Evolutionary conservation across 2,797 vertebrate genomes (phyloP), one percentile per base, ranked within the genome.

Genomic region (Melanotaenia maccullochi): DNA sequence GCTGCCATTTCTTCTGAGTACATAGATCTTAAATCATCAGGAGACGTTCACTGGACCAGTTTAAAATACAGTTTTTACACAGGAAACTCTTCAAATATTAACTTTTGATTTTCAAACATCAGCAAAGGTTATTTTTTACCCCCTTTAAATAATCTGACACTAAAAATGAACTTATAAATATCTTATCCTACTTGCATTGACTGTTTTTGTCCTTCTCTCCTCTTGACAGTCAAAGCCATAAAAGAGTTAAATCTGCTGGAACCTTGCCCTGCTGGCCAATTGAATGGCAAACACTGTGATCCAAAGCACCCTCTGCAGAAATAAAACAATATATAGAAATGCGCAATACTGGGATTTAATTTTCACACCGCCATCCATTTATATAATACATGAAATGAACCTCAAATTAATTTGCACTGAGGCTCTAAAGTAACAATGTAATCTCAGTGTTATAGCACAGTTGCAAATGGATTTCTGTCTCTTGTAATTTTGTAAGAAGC

Each of bases 401-500:
- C 92, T 91, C 93, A 93, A 94, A 95, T 95, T 95, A 94, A 95
- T 95, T 94, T 94, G 92, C 90, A 76, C 85, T 84, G 70, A 82
- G 90, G 90, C 93, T 93, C 92, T 94, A 93, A 93, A 93, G 94
- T 94, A 94, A 94, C 94, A 95, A 93, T 95, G 93, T 94, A 94
- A 95, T 95, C 94, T 94, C 92, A 78, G 85, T 92, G 94, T 94
- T 94, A 93, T 93, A 93, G 92, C 91, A 78, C 90, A 92, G 91
- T 93, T 93, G 93, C 93, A 94, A 95, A 95, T 95, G 93, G 93
- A 95, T 95, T 94, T 95, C 94, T 94, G 95, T 95, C 93, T 94
- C 92, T 94, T 94, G 94, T 94, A 93, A 94, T 95, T 95, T 95
- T 89, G 92, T 90, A 93, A 94, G 93, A 92, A 86, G 91, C 90